Base-by-base conservation (phyloP, 64 coral and sea anemone genomes). In the Exaiptasia diaphana region DNA sequence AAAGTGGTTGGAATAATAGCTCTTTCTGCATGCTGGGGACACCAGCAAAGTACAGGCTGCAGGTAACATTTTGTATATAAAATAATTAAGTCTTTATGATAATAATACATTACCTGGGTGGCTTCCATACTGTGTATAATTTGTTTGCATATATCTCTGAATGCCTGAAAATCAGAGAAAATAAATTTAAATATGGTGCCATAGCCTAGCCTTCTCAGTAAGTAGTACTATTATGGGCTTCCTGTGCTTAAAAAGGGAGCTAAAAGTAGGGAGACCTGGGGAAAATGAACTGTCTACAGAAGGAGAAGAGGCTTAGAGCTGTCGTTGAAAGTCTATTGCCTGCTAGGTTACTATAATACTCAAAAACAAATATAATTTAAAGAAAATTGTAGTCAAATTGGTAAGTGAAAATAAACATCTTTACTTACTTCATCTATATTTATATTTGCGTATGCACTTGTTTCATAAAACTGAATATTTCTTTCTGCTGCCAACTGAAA, bases 391-490 rank as follows among this genome's bases (percentile, higher is more conserved):
- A n/a, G n/a, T n/a, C n/a, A n/a, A n/a, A n/a, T n/a, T n/a, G n/a
- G n/a, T n/a, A n/a, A n/a, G n/a, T n/a, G n/a, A n/a, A n/a, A n/a
- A n/a, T n/a, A n/a, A n/a, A n/a, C n/a, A n/a, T n/a, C n/a, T 64
- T 24, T 46, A 91, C 90, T 85, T 81, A 99, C 95, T 58, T 89
- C 75, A 61, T 99, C 95, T 71, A 99, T 93, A 62, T 99, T 99
- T 20, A 88, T 69, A 75, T 99, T 88, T 75, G 95, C 81, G 56
- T 81, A 92, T 11, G 95, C 95, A 93, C 95, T 99, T 75, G 95
- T 99, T 81, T 99, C 95, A 89, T 82, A 99, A 24, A 99, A 93
- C 33, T 92, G 68, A 39, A 99, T 89, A 38, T 92, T 92, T 71
- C 68, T 85, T 35, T 99, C 90, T 54, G 85, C 63, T 75, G 95